phyloP scores from a whole-genome alignment of 2,888 invertebrate genomes.

The Chloroclysta siterata region DNA sequence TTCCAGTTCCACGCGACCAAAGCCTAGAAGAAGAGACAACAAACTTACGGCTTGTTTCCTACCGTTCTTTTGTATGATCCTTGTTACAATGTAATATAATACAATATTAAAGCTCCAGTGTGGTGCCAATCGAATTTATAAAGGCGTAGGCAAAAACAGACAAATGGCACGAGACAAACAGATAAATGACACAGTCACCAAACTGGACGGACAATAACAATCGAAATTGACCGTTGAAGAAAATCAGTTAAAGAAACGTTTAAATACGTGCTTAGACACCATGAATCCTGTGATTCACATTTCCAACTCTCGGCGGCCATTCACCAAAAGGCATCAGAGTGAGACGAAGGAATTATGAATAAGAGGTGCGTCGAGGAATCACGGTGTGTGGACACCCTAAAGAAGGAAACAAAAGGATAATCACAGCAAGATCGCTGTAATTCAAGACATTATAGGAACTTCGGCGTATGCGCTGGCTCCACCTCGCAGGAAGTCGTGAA shows the following conservation, averaged over 20 bases:
- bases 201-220: constrained; percentile 13
- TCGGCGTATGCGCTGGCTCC: constrained; percentile 57
- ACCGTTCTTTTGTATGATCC: too few species aligned
- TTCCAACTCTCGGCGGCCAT: constrained; percentile 78
- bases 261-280: constrained; percentile 66
- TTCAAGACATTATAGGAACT: constrained; percentile 64
- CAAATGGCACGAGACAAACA: neutral
- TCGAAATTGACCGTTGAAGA: constrained; percentile 40
- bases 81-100: too few species aligned
- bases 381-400: constrained; percentile 77
- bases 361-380: constrained; percentile 80
- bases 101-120: too few species aligned
- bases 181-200: constrained; percentile 7
- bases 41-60: too few species aligned
- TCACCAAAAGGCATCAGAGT: constrained; percentile 77
- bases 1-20: too few species aligned
- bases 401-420: constrained; percentile 61
- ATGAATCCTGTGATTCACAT: constrained; percentile 82
- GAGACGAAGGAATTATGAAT: constrained; percentile 74
- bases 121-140: too few species aligned
- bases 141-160: too few species aligned
- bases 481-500: constrained; percentile 68
- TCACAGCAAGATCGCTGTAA: constrained; percentile 58
- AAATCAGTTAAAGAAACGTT: constrained; percentile 64
- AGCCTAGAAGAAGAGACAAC: too few species aligned